Evolutionary conservation across 2,888 invertebrate species (phyloP).

Genomic region (Drosophila yooni): DNA sequence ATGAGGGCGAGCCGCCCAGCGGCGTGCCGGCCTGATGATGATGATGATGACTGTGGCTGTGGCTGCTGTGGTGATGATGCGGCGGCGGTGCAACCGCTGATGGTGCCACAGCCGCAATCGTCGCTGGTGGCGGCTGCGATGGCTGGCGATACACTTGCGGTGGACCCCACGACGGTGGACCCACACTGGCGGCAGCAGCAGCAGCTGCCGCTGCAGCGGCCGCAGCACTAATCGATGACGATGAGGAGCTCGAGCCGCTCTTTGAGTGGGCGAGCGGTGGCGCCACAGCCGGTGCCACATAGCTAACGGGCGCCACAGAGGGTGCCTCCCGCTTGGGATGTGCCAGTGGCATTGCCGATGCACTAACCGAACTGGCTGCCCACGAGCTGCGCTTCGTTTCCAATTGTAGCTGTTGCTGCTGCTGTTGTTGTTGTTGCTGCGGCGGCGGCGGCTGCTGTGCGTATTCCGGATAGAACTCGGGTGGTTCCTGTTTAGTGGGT

Average conservation of each 20-base stretch:
- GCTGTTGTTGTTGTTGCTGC: slow-evolving; percentile 25
- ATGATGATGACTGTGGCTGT: slow-evolving; percentile 55
- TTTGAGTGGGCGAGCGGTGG: slow-evolving; percentile 85
- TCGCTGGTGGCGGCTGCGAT: slow-evolving; percentile 64
- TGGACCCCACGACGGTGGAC: slow-evolving; percentile 84
- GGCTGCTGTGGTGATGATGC: slow-evolving; percentile 68
- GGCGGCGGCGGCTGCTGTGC: slow-evolving; percentile 61
- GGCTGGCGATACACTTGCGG: slow-evolving; percentile 84
- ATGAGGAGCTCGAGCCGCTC: slow-evolving; percentile 77
- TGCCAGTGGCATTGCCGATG: slow-evolving; percentile 83
- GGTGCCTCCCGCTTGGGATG: slow-evolving; percentile 85
- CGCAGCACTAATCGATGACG: slow-evolving; percentile 73
- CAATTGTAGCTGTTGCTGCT: slow-evolving; percentile 56
- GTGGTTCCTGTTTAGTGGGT: slow-evolving; percentile 85
- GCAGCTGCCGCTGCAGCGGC: slow-evolving; percentile 79
- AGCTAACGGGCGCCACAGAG: slow-evolving; percentile 79
- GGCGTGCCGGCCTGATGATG: slow-evolving; percentile 87
- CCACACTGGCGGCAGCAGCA: slow-evolving; percentile 80
- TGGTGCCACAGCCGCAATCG: slow-evolving; percentile 34
- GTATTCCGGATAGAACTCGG: slow-evolving; percentile 84
- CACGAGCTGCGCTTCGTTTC: slow-evolving; percentile 85
- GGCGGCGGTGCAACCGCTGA: slow-evolving; percentile 57
- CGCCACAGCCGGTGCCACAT: slow-evolving; percentile 75
- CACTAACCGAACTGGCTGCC: slow-evolving; percentile 83
- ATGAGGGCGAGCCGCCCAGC: slow-evolving; percentile 84